These are phyloP conservation scores for Melanostoma mellinum DNA, from an alignment of 2,888 invertebrate species.

Conservation along the genomic window DNA sequence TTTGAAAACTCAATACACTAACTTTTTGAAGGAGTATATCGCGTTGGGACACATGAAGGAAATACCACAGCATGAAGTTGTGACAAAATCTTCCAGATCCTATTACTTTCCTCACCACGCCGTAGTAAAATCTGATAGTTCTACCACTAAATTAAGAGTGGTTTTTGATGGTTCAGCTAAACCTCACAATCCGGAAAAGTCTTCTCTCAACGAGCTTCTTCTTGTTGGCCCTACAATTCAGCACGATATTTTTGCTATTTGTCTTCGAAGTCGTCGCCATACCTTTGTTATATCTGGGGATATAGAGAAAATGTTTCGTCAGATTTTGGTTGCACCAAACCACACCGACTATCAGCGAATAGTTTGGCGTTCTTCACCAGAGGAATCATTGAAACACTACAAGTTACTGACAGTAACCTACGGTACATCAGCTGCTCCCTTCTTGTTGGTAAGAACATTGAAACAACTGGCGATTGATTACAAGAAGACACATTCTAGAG, in stretches of 20 bases:
- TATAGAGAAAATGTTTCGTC: slow-evolving; percentile 59
- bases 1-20: background rate
- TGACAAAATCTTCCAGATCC: background rate
- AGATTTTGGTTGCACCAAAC: slow-evolving; percentile 39
- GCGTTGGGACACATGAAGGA: slow-evolving; percentile 41
- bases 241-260: slow-evolving; percentile 35
- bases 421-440: slow-evolving; percentile 59
- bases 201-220: slow-evolving; percentile 31
- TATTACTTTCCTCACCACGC: slow-evolving; percentile 60
- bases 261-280: slow-evolving; percentile 40
- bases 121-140: slow-evolving; percentile 47
- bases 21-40: slow-evolving; percentile 30
- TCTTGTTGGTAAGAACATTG: slow-evolving; percentile 53
- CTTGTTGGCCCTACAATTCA: slow-evolving; percentile 40
- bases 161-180: slow-evolving; percentile 60
- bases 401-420: slow-evolving; percentile 35
- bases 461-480: slow-evolving; percentile 67
- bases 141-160: slow-evolving; percentile 40
- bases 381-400: slow-evolving; percentile 28
- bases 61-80: slow-evolving; percentile 20
- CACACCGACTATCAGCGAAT: slow-evolving; percentile 49
- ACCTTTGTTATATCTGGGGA: slow-evolving; percentile 46
- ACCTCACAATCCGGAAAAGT: background rate
- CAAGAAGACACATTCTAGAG: slow-evolving; percentile 44
- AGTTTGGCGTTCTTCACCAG: slow-evolving; percentile 31